phyloP scores from a whole-genome alignment of 2,888 invertebrate genomes.

The Caenorhabditis auriculariae region DNA sequence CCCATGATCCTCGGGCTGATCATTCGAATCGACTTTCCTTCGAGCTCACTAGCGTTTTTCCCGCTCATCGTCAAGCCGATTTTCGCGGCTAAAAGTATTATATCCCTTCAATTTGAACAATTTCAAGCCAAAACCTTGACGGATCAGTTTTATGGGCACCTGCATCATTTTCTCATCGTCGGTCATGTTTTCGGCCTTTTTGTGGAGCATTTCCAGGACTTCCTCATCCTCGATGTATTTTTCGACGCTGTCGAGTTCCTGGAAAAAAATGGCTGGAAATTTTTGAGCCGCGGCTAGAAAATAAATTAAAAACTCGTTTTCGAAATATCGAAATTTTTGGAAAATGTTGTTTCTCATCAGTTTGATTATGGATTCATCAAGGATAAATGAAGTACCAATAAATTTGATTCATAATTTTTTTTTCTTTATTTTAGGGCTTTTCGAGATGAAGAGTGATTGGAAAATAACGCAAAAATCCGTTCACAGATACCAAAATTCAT shows the following conservation, averaged over 20 bases:
- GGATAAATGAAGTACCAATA: too few species aligned
- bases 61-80: conserved; percentile 27
- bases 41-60: conserved; percentile 21
- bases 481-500: too few species aligned
- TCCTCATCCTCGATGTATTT: conserved; percentile 19
- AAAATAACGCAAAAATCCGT: too few species aligned
- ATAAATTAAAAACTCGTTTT: too few species aligned
- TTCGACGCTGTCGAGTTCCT: conserved; percentile 12
- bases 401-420: too few species aligned
- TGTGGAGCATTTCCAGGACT: conserved; percentile 9
- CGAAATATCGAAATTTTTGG: too few species aligned
- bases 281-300: too few species aligned
- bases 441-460: too few species aligned
- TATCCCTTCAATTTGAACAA: background rate
- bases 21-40: conserved; percentile 14
- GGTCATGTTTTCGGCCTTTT: conserved; percentile 18
- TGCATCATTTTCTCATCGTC: conserved; percentile 16
- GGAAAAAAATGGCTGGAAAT: too few species aligned
- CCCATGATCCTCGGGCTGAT: conserved; percentile 31
- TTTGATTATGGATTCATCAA: too few species aligned
- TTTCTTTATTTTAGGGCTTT: too few species aligned
- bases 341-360: too few species aligned
- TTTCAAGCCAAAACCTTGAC: conserved; percentile 2
- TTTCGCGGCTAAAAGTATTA: conserved; percentile 22
- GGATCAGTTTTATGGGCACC: conserved; percentile 22